Evolutionary conservation across 2,113 vertebrate genomes (phyloP).

Genomic region (Anarrhichthys ocellatus): DNA sequence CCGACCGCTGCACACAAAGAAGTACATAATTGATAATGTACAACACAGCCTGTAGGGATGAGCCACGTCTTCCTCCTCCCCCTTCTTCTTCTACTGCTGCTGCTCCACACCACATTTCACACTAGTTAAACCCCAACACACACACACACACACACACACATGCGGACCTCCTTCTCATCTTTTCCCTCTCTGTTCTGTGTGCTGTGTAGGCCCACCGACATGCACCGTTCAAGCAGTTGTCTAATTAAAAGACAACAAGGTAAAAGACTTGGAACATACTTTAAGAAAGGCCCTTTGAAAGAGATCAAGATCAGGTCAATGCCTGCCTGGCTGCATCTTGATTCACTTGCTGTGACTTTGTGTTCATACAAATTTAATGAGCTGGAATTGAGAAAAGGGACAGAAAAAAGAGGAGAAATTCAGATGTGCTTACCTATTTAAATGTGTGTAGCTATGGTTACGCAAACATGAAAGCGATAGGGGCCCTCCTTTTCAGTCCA

Average conservation of each 20-base stretch:
- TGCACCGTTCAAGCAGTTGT: slow-evolving; percentile 42
- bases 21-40: slow-evolving; percentile 83
- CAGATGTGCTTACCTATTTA: slow-evolving; percentile 81
- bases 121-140: slow-evolving; percentile 54
- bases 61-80: slow-evolving; percentile 43
- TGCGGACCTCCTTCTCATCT: not conserved
- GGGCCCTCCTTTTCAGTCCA: slow-evolving; percentile 71
- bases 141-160: not conserved
- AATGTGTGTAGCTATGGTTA: slow-evolving; percentile 83
- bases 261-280: slow-evolving; percentile 64
- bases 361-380: slow-evolving; percentile 81
- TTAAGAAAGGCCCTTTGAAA: slow-evolving; percentile 67
- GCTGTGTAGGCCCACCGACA: slow-evolving; percentile 36
- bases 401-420: slow-evolving; percentile 65
- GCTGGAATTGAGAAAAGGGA: slow-evolving; percentile 73
- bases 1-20: slow-evolving; percentile 70
- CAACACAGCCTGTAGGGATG: slow-evolving; percentile 79
- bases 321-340: slow-evolving; percentile 48
- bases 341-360: slow-evolving; percentile 69
- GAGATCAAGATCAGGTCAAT: slow-evolving; percentile 68
- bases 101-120: slow-evolving; percentile 63
- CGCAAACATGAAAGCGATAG: slow-evolving; percentile 83
- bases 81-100: slow-evolving; percentile 28
- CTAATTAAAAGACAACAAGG: slow-evolving; percentile 67
- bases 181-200: slow-evolving; percentile 17